phyloP scores from a whole-genome alignment of 92 coral and sea anemone genomes.

The Epizoanthus illoricatus region DNA sequence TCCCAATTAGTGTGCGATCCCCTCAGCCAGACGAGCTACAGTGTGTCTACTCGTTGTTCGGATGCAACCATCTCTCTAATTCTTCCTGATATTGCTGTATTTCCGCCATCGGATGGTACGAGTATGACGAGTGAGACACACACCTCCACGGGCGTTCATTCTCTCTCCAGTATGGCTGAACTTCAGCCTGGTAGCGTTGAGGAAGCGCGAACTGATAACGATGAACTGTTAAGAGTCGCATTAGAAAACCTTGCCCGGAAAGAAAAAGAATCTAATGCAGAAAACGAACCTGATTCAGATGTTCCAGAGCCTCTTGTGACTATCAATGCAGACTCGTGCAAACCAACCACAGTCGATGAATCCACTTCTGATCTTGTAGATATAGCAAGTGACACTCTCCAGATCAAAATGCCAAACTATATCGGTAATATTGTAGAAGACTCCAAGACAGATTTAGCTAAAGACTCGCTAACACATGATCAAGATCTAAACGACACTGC shows the following conservation, averaged over 20 bases:
- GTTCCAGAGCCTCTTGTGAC: not conserved
- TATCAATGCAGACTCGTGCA: not conserved
- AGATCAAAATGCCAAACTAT: not conserved
- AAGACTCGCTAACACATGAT: not conserved
- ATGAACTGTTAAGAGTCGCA: constrained; percentile 27
- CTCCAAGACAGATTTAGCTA: not conserved
- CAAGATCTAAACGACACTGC: not conserved
- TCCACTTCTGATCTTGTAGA: not conserved
- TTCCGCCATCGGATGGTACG: constrained; percentile 21
- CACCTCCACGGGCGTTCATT: constrained; percentile 1
- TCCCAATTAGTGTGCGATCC: constrained; percentile 22
- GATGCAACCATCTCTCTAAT: constrained; percentile 22
- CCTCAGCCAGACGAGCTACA: constrained; percentile 25
- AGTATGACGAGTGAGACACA: constrained; percentile 10
- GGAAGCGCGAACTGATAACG: constrained; percentile 5
- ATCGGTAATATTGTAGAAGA: not conserved
- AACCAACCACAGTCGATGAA: not conserved
- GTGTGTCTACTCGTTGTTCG: constrained; percentile 18
- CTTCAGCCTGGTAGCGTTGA: not conserved
- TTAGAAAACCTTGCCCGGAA: constrained; percentile 29
- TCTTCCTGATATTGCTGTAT: constrained; percentile 15
- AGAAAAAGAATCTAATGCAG: constrained; percentile 18
- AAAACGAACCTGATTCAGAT: constrained; percentile 8
- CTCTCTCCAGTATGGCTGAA: constrained; percentile 12
- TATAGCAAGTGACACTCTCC: not conserved